Conservation (phyloP, 1,140 invertebrate genomes). For the Lasioglossum baleicum region DNA sequence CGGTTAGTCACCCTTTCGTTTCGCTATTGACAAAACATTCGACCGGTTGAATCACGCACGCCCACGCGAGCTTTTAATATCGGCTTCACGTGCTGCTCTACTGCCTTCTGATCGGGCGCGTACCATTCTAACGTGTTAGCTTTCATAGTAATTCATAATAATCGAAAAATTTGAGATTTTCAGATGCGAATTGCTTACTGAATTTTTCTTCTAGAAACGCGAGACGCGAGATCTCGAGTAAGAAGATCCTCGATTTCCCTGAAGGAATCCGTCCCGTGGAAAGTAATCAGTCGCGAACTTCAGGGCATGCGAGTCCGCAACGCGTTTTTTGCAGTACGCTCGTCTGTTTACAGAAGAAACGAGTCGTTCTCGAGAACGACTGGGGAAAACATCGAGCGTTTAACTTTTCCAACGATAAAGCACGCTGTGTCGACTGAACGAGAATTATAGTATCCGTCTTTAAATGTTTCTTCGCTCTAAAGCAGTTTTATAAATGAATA, state of each 20-base stretch:
- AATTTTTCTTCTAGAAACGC: too few species aligned
- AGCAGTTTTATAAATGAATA: too few species aligned
- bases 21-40: constrained; percentile 23
- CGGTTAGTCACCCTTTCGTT: constrained; percentile 10
- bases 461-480: too few species aligned
- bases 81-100: background rate
- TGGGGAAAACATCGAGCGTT: background rate
- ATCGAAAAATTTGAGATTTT: too few species aligned
- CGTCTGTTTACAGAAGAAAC: background rate
- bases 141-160: too few species aligned
- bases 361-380: background rate
- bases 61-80: background rate
- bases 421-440: too few species aligned
- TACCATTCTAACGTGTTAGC: constrained; percentile 7
- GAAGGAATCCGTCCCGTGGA: constrained; percentile 16
- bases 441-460: too few species aligned
- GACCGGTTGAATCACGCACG: background rate
- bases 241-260: constrained; percentile 24
- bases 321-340: background rate
- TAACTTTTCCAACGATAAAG: background rate
- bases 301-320: background rate
- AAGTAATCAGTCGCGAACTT: constrained; percentile 16
- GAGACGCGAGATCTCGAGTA: too few species aligned
- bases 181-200: too few species aligned
- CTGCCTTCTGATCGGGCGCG: background rate